Evolutionary conservation across 2,888 invertebrate genomes (phyloP).

Genomic region (Luperina nickerlii): DNA sequence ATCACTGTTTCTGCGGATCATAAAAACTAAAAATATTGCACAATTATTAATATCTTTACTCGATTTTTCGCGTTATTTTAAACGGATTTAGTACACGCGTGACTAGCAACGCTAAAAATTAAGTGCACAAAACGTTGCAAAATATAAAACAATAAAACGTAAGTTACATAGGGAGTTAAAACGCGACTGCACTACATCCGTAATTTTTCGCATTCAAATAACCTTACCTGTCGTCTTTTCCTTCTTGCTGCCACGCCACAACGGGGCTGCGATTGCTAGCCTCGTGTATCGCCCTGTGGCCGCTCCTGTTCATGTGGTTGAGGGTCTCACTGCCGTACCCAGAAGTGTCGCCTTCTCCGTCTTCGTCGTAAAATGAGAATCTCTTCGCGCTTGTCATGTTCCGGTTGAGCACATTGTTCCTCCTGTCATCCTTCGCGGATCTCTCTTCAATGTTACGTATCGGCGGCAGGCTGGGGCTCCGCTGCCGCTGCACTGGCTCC

Average conservation of each 20-base stretch:
- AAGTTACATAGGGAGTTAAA: slow-evolving; percentile 35
- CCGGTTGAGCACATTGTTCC: slow-evolving; percentile 78
- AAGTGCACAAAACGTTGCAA: slow-evolving; percentile 36
- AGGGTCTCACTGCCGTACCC: slow-evolving; percentile 95
- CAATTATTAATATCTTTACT: slow-evolving; percentile 1
- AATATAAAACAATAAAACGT: slow-evolving; percentile 43
- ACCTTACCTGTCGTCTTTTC: slow-evolving; percentile 81
- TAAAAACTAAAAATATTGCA: slow-evolving; percentile 16
- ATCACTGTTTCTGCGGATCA: not conserved
- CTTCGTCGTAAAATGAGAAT: slow-evolving; percentile 88
- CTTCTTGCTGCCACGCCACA: slow-evolving; percentile 86
- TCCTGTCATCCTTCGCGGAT: slow-evolving; percentile 79
- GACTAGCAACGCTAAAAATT: slow-evolving; percentile 38
- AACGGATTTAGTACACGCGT: slow-evolving; percentile 45
- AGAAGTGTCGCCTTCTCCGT: slow-evolving; percentile 94
- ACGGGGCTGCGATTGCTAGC: slow-evolving; percentile 76
- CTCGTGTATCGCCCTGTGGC: slow-evolving; percentile 74
- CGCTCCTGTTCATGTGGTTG: slow-evolving; percentile 86
- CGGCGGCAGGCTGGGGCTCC: slow-evolving; percentile 93
- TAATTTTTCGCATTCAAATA: slow-evolving; percentile 39
- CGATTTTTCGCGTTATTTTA: slow-evolving; percentile 9
- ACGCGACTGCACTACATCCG: slow-evolving; percentile 28
- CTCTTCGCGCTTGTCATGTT: slow-evolving; percentile 86
- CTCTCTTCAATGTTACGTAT: slow-evolving; percentile 88
- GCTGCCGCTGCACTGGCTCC: slow-evolving; percentile 85